Conservation (phyloP, 2,113 vertebrate genomes). For the Triplophysa rosa region DNA sequence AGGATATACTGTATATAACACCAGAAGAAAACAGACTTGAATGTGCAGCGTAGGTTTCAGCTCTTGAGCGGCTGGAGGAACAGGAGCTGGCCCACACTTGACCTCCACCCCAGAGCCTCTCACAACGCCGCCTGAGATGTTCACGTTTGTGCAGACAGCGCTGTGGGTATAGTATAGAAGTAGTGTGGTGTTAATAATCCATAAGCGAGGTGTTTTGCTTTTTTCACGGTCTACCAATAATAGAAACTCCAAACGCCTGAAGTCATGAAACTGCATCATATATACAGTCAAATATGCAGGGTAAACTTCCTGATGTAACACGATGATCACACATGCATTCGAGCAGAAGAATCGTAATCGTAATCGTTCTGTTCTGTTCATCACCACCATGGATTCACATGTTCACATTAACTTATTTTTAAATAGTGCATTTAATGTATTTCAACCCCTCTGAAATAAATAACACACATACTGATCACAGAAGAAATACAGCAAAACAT, state of each 20-base stretch:
- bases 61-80: not conserved
- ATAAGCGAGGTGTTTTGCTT: not conserved
- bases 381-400: not conserved
- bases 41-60: not conserved
- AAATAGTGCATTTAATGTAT: not conserved
- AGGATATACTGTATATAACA: not conserved
- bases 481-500: no score
- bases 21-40: not conserved
- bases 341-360: not conserved
- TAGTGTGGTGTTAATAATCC: not conserved
- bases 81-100: not conserved
- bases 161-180: not conserved
- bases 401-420: not conserved
- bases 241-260: not conserved
- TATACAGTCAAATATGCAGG: not conserved
- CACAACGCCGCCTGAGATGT: not conserved
- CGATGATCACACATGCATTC: not conserved
- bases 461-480: not conserved
- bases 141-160: not conserved
- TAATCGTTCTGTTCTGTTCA: not conserved
- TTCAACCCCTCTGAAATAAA: not conserved
- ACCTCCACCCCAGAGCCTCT: constrained; percentile 8
- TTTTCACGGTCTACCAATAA: not conserved
- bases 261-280: no score
- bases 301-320: not conserved